A percentile compares a stretch with the other conserved stretches of the same genome.
Evolutionary conservation across 1,140 invertebrate genomes (phyloP).

Genomic region (Megalopta genalis): DNA sequence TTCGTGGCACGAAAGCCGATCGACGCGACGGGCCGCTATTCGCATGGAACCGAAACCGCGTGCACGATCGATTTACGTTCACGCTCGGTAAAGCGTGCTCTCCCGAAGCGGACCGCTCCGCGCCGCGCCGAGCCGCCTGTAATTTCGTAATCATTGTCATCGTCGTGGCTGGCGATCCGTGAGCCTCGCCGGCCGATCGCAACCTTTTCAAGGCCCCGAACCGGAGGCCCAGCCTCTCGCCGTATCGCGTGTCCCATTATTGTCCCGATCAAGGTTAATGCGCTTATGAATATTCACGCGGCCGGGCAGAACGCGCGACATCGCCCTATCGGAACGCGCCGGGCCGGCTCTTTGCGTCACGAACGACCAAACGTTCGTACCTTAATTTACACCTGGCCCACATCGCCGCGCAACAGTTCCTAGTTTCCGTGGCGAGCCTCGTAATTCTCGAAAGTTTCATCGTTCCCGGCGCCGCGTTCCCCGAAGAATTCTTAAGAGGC

Average conservation of each 20-base stretch:
- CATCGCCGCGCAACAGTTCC: neutral
- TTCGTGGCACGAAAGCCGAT: neutral
- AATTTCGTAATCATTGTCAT: slow-evolving; percentile 49
- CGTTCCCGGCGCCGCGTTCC: too few species aligned
- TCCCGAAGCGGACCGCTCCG: neutral
- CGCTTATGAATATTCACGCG: slow-evolving; percentile 33
- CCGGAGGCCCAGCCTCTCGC: neutral
- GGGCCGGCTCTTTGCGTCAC: neutral
- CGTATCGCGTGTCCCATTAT: slow-evolving; percentile 47
- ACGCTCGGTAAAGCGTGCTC: slow-evolving; percentile 5
- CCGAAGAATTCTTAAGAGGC: too few species aligned
- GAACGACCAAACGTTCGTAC: neutral
- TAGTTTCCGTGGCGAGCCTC: neutral
- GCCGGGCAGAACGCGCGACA: neutral
- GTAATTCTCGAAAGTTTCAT: neutral
- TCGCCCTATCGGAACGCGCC: neutral
- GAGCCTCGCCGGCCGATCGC: slow-evolving; percentile 25
- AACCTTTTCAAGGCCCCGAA: slow-evolving; percentile 59
- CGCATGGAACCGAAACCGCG: neutral
- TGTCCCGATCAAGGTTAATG: slow-evolving; percentile 25
- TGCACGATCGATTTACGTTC: slow-evolving; percentile 12
- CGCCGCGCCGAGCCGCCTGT: neutral
- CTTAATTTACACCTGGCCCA: neutral
- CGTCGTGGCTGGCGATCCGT: slow-evolving; percentile 23
- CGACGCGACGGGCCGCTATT: too few species aligned